A percentile compares a stretch with the other conserved stretches of the same genome.
phyloP scores from a whole-genome alignment of 2,888 invertebrate species.

The Drosophila antonietae region DNA sequence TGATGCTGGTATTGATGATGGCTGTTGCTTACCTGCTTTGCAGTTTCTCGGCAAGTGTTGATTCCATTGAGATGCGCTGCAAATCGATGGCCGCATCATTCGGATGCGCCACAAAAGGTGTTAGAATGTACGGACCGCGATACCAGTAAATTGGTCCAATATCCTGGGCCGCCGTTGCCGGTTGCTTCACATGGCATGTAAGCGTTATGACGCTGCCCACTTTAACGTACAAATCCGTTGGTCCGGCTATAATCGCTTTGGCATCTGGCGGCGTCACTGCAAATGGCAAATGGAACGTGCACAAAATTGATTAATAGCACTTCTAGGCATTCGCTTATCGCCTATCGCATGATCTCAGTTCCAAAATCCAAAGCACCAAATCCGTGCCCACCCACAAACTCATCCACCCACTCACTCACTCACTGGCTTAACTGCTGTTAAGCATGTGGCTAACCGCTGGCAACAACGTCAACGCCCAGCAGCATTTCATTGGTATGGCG shows the following conservation, averaged over 20 bases:
- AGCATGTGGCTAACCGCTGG: slow-evolving; percentile 31
- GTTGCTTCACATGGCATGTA: slow-evolving; percentile 90
- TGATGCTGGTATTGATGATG: not conserved
- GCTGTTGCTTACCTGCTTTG: slow-evolving; percentile 86
- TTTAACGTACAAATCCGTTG: slow-evolving; percentile 89
- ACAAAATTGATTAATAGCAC: slow-evolving; percentile 74
- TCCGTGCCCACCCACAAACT: not conserved
- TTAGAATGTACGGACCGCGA: slow-evolving; percentile 85
- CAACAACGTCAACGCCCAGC: slow-evolving; percentile 14
- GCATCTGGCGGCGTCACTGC: slow-evolving; percentile 87
- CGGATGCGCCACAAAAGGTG: slow-evolving; percentile 83
- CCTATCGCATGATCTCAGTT: not conserved
- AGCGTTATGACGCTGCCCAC: slow-evolving; percentile 90
- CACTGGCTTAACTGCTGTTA: slow-evolving; percentile 22
- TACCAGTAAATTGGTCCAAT: slow-evolving; percentile 90
- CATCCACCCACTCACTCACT: not conserved
- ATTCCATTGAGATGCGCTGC: slow-evolving; percentile 84
- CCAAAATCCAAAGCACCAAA: not conserved
- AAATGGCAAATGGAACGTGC: slow-evolving; percentile 55
- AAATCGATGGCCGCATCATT: slow-evolving; percentile 84
- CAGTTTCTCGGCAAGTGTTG: slow-evolving; percentile 87
- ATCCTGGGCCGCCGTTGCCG: slow-evolving; percentile 86
- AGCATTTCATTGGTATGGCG: slow-evolving; percentile 29
- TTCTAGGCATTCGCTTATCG: slow-evolving; percentile 37
- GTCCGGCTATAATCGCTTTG: slow-evolving; percentile 89